These are phyloP conservation scores for Ochotona princeps DNA, from an alignment of 2,113 vertebrate genomes.

Conservation along the genomic window DNA sequence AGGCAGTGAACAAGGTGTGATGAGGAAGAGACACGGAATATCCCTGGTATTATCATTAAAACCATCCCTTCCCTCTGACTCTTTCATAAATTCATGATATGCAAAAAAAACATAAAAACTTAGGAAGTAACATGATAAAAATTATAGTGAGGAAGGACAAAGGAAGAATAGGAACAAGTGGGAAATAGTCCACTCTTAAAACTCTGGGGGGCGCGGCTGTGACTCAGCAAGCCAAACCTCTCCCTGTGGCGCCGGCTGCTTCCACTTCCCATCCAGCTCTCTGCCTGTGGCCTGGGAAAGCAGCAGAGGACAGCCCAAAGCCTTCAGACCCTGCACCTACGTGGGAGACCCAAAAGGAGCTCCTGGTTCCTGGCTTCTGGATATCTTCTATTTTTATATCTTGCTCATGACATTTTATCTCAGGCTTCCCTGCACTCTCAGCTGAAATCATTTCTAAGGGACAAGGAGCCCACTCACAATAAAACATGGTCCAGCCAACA, in stretches of 20 bases:
- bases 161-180: too few species aligned
- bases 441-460: not conserved
- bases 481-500: not conserved
- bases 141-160: too few species aligned
- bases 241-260: too few species aligned
- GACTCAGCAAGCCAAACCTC: too few species aligned
- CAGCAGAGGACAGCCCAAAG: too few species aligned
- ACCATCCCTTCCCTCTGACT: not conserved
- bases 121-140: not conserved
- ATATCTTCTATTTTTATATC: not conserved
- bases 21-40: not conserved
- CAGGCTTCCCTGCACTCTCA: not conserved
- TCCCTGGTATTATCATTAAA: not conserved
- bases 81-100: not conserved
- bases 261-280: too few species aligned
- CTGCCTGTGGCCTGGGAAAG: too few species aligned
- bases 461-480: not conserved
- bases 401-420: not conserved
- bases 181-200: too few species aligned
- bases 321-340: too few species aligned
- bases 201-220: too few species aligned
- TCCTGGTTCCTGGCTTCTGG: too few species aligned
- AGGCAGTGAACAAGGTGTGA: not conserved
- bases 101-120: not conserved
- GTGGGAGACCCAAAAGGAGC: too few species aligned